These are phyloP conservation scores for Iphiclides podalirius DNA, from an alignment of 2,888 invertebrate species.

Conservation along the genomic window DNA sequence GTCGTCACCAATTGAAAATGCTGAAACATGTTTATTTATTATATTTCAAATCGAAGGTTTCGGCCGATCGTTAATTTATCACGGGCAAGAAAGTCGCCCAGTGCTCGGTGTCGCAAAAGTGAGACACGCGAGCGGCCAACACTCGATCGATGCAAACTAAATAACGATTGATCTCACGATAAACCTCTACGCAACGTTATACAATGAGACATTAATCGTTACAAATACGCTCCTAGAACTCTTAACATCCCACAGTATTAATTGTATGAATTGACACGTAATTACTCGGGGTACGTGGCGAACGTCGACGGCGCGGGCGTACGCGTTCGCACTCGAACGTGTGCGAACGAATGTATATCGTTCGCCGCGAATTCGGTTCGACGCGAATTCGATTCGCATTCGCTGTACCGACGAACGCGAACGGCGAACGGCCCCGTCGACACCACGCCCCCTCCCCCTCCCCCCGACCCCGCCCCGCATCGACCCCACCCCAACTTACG, in stretches of 20 bases:
- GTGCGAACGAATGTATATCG: no score
- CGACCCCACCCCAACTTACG: slow-evolving; percentile 49
- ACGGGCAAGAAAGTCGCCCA: slow-evolving; percentile 8
- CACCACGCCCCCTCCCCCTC: neutral
- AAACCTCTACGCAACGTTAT: slow-evolving; percentile 74
- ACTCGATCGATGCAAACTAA: slow-evolving; percentile 25
- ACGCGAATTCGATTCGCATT: slow-evolving; percentile 25
- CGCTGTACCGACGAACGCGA: neutral
- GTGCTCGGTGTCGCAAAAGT: neutral
- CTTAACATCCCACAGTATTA: slow-evolving; percentile 75
- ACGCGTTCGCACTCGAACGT: slow-evolving; percentile 20
- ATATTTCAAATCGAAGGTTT: slow-evolving; percentile 6
- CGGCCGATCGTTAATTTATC: slow-evolving; percentile 8
- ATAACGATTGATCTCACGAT: slow-evolving; percentile 52
- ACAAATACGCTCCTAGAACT: slow-evolving; percentile 66
- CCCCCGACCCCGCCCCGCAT: slow-evolving; percentile 6
- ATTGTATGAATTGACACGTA: slow-evolving; percentile 78
- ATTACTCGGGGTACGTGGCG: no score
- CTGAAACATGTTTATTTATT: no score
- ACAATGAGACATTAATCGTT: slow-evolving; percentile 59
- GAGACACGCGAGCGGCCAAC: slow-evolving; percentile 1
- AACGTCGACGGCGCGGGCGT: slow-evolving; percentile 22
- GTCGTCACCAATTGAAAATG: slow-evolving; percentile 36
- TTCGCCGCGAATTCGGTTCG: slow-evolving; percentile 20
- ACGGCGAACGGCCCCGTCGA: neutral